Evolutionary conservation across 1,140 invertebrate genomes (phyloP).

Genomic region (Saccostrea echinata): DNA sequence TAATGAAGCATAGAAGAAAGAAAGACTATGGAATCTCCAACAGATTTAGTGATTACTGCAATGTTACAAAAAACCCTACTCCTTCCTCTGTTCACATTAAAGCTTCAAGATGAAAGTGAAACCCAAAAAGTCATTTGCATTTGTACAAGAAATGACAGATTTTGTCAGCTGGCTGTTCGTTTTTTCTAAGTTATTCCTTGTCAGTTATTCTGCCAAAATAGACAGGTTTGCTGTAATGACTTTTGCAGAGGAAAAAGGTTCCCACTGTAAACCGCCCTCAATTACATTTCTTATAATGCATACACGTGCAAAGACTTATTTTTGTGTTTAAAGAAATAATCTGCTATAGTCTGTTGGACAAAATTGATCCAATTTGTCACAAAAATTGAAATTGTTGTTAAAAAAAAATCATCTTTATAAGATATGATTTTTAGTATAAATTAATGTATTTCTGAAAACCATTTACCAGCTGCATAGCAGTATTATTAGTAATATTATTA

Average conservation of each 20-base stretch:
- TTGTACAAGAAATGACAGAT: conserved; percentile 37
- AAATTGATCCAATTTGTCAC: too few species aligned
- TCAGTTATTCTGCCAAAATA: conserved; percentile 23
- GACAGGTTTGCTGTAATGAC: conserved; percentile 26
- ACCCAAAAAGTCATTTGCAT: conserved; percentile 30
- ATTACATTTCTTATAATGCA: neutral
- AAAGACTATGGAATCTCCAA: neutral
- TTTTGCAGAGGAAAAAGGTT: conserved; percentile 26
- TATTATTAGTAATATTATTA: too few species aligned
- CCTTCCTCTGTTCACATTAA: conserved; percentile 33
- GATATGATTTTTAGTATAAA: too few species aligned
- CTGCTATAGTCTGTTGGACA: too few species aligned
- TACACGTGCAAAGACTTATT: conserved; percentile 21
- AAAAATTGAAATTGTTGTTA: too few species aligned
- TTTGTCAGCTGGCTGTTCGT: conserved; percentile 30
- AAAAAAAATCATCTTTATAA: too few species aligned
- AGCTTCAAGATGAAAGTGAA: conserved; percentile 23
- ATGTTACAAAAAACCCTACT: conserved; percentile 12
- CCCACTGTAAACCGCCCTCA: conserved; percentile 11
- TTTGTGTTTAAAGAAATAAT: neutral
- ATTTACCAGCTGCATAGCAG: too few species aligned
- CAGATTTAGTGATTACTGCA: conserved; percentile 27
- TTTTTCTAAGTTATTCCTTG: conserved; percentile 37
- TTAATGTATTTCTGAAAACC: too few species aligned
- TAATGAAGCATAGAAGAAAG: conserved; percentile 37